A percentile compares a stretch with the other conserved stretches of the same genome.
Conservation (phyloP, 2,797 vertebrate genomes). For the Megalops cyprinoides region DNA sequence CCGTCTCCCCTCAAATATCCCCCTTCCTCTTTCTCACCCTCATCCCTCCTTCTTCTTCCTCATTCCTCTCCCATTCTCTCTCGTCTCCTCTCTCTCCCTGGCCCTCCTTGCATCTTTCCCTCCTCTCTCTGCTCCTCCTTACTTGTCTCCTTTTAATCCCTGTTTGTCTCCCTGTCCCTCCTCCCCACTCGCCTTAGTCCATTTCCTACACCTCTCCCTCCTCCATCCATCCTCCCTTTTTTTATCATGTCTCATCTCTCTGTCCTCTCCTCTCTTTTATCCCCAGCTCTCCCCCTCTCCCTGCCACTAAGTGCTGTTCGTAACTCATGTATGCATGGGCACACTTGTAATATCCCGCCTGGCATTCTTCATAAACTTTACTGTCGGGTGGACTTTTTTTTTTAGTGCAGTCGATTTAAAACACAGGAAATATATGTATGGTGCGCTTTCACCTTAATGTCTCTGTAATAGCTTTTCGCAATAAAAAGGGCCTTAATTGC, state of each 20-base stretch:
- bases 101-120: neutral
- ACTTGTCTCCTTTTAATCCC: constrained; percentile 1
- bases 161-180: constrained; percentile 1
- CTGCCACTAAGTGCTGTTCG: constrained; percentile 31
- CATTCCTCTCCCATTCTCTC: neutral
- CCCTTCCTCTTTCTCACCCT: neutral
- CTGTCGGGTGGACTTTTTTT: constrained; percentile 34
- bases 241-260: neutral
- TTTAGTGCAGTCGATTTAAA: constrained; percentile 58
- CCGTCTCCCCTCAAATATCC: neutral
- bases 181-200: neutral
- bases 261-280: neutral
- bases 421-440: constrained; percentile 59
- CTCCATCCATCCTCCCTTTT: neutral
- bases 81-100: constrained; percentile 1
- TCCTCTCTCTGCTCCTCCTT: neutral
- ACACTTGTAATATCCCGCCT: constrained; percentile 46
- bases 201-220: neutral
- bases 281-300: neutral
- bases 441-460: constrained; percentile 61
- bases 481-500: constrained; percentile 75
- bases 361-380: constrained; percentile 54
- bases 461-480: constrained; percentile 65
- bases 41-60: neutral
- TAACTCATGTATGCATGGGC: constrained; percentile 49